Percentiles rank a stretch among this genome's conserved stretches.
phyloP scores from a whole-genome alignment of 2,888 invertebrate species.

The Dinocampus coccinellae region DNA sequence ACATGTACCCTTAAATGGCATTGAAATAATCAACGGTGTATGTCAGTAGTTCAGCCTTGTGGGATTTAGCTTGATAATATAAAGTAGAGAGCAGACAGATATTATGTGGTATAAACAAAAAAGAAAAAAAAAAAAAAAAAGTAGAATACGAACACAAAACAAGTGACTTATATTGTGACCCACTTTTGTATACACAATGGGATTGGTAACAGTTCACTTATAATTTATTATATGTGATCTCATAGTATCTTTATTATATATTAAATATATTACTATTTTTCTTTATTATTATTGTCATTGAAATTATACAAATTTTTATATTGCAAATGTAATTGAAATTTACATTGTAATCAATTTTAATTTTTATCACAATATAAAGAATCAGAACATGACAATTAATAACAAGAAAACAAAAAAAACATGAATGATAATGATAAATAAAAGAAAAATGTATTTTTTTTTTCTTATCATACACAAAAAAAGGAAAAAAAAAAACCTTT shows the following conservation, averaged over 20 bases:
- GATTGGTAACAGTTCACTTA: slow-evolving; percentile 34
- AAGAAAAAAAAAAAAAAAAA: slow-evolving; percentile 10
- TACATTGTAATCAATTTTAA: neutral
- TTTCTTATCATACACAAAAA: no score
- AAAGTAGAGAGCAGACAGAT: neutral
- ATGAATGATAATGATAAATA: neutral
- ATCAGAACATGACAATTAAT: neutral
- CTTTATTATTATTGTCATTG: neutral
- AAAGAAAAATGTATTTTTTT: neutral
- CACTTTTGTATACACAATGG: slow-evolving; percentile 47
- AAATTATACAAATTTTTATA: slow-evolving; percentile 13
- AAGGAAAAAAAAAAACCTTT: neutral
- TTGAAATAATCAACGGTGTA: neutral
- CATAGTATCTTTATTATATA: slow-evolving; percentile 32
- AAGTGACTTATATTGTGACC: slow-evolving; percentile 43
- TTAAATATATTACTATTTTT: slow-evolving; percentile 15
- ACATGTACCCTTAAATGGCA: slow-evolving; percentile 35
- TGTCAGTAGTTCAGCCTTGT: slow-evolving; percentile 3
- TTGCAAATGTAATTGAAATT: slow-evolving; percentile 2
- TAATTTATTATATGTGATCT: neutral
- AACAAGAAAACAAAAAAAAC: neutral
- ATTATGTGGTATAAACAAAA: no score
- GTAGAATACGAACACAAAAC: slow-evolving; percentile 16
- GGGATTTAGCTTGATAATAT: slow-evolving; percentile 22
- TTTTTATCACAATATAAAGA: neutral